Evolutionary conservation across 2,888 invertebrate genomes (phyloP).

Genomic region (Calliopum simillimum): DNA sequence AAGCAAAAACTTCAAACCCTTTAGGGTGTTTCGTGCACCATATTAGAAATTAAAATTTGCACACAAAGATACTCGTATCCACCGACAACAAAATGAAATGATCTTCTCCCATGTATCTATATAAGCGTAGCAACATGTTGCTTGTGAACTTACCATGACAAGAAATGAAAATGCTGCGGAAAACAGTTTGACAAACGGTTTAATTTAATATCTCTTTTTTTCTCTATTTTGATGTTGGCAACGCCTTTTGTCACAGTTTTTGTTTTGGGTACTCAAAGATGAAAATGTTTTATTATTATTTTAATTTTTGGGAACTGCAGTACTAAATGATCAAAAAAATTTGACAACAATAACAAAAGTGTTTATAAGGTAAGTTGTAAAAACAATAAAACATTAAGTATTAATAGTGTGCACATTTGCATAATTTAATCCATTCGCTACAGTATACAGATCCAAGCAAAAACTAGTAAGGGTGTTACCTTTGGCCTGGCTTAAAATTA

Average conservation of each 20-base stretch:
- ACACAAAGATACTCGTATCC: neutral
- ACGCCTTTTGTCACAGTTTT: slow-evolving; percentile 42
- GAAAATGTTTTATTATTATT: neutral
- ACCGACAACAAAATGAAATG: neutral
- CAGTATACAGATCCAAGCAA: slow-evolving; percentile 30
- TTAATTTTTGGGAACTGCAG: slow-evolving; percentile 1
- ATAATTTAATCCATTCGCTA: slow-evolving; percentile 63
- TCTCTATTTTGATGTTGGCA: slow-evolving; percentile 29
- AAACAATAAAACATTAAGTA: slow-evolving; percentile 4
- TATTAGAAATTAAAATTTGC: slow-evolving; percentile 61
- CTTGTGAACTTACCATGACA: neutral
- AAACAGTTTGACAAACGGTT: slow-evolving; percentile 24
- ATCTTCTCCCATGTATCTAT: neutral
- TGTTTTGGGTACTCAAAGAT: slow-evolving; percentile 11
- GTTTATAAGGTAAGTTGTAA: neutral
- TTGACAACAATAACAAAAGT: neutral
- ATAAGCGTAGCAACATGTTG: neutral
- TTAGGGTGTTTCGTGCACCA: slow-evolving; percentile 60
- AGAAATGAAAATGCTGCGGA: neutral
- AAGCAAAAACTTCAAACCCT: slow-evolving; percentile 40
- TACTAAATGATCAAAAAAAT: slow-evolving; percentile 28
- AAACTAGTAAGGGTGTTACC: too few species aligned
- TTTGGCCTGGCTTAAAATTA: too few species aligned
- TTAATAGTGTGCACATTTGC: slow-evolving; percentile 53
- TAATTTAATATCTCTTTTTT: neutral